phyloP scores from a whole-genome alignment of 2,888 invertebrate species.

The Aspidapion aeneum region DNA sequence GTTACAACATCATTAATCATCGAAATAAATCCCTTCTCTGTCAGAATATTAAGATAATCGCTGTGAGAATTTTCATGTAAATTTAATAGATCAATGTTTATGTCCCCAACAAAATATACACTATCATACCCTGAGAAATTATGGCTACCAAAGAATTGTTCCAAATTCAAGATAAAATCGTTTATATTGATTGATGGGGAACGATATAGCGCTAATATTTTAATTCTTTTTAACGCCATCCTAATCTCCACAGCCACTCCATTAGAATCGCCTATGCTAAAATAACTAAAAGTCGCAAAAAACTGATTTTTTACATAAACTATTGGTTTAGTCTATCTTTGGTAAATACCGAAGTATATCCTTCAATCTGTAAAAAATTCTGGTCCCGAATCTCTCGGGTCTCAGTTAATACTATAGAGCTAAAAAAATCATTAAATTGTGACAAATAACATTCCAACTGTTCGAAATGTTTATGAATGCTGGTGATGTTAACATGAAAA shows the following conservation, averaged over 20 bases:
- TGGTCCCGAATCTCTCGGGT: neutral
- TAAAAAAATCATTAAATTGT: neutral
- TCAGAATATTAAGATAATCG: neutral
- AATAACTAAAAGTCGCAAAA: neutral
- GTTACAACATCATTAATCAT: neutral
- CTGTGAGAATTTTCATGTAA: neutral
- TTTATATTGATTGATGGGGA: too few relatives aligned
- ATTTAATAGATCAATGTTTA: neutral
- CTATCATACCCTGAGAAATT: neutral
- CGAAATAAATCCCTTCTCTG: neutral
- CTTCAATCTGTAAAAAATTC: neutral
- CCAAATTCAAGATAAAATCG: too few relatives aligned
- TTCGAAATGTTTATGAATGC: neutral
- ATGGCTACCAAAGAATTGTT: neutral
- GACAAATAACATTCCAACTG: neutral
- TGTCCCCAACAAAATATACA: neutral
- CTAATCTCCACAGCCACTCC: neutral
- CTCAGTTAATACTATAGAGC: neutral
- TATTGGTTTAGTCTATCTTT: neutral
- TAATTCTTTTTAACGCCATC: neutral
- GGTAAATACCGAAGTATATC: neutral
- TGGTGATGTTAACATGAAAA: neutral
- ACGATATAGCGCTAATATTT: too few relatives aligned
- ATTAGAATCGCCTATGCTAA: neutral
- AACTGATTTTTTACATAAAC: neutral